These are phyloP conservation scores for Diglossa brunneiventris DNA, from an alignment of 2,113 vertebrate species.

Conservation along the genomic window DNA sequence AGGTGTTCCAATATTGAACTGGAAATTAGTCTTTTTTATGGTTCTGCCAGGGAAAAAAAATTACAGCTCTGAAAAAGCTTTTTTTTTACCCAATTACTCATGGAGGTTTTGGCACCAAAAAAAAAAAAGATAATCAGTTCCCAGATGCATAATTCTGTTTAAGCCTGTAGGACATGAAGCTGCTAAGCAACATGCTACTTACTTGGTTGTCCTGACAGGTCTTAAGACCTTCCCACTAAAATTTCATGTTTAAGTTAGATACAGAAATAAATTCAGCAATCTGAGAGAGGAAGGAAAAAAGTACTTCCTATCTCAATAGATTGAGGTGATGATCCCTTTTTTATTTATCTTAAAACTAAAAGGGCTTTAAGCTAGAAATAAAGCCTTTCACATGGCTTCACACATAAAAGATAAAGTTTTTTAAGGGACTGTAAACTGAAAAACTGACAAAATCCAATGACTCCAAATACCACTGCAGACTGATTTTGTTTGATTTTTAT, in stretches of 20 bases:
- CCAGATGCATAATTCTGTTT: neutral
- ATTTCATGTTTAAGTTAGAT: neutral
- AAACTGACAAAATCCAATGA: neutral
- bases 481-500: neutral
- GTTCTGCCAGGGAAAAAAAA: neutral
- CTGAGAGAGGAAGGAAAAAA: neutral
- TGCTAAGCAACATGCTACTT: neutral
- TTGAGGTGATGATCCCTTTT: neutral
- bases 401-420: neutral
- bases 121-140: neutral
- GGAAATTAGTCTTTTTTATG: neutral
- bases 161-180: neutral
- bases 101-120: neutral
- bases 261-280: neutral
- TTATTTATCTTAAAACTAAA: neutral
- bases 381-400: neutral
- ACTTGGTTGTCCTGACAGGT: neutral
- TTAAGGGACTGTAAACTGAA: neutral
- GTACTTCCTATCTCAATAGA: neutral
- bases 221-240: neutral
- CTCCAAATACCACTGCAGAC: neutral
- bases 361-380: neutral
- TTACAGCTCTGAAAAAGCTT: neutral
- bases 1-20: neutral
- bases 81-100: neutral